phyloP scores from a whole-genome alignment of 2,113 vertebrate genomes.

The Marmota monax region DNA sequence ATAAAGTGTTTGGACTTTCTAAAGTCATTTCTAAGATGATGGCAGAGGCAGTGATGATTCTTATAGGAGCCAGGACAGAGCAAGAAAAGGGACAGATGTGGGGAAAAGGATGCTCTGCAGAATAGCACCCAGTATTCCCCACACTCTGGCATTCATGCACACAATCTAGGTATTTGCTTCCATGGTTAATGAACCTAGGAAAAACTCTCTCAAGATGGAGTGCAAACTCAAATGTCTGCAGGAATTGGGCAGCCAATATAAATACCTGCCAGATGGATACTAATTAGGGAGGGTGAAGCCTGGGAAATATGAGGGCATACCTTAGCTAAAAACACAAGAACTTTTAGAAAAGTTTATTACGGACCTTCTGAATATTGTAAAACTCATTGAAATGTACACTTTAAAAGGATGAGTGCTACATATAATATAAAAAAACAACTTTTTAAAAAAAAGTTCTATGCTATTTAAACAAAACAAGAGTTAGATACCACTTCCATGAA shows the following conservation, averaged over 20 bases:
- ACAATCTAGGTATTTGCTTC: neutral
- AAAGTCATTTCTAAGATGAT: neutral
- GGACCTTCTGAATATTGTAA: constrained; percentile 26
- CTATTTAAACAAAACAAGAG: constrained; percentile 24
- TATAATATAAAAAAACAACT: too few relatives aligned
- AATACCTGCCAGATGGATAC: neutral
- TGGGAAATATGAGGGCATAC: neutral
- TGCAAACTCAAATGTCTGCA: constrained; percentile 40
- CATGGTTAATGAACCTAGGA: neutral
- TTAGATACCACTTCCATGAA: constrained; percentile 32
- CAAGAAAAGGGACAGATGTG: neutral
- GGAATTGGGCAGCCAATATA: neutral
- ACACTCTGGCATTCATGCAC: neutral
- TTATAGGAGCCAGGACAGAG: neutral
- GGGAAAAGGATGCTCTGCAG: neutral
- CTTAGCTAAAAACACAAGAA: constrained; percentile 1
- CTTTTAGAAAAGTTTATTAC: constrained; percentile 35
- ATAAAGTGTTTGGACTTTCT: neutral
- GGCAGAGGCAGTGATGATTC: neutral
- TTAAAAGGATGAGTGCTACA: neutral
- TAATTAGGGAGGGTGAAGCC: neutral
- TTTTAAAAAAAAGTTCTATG: neutral
- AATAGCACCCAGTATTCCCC: neutral
- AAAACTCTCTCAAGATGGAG: neutral
- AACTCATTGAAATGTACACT: neutral